These are phyloP conservation scores for Vidua macroura DNA, from an alignment of 2,113 vertebrate species.

Conservation along the genomic window DNA sequence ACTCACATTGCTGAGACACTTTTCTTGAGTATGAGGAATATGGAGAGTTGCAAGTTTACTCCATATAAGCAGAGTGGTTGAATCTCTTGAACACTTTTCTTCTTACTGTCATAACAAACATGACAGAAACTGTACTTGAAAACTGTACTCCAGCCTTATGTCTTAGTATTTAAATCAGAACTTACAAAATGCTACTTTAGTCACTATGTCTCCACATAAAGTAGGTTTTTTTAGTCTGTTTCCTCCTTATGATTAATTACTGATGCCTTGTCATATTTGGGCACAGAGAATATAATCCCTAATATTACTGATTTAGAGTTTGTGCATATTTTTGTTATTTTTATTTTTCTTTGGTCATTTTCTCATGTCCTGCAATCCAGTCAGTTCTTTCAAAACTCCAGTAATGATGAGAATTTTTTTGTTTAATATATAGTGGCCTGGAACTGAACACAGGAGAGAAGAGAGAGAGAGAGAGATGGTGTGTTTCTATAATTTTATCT, in stretches of 20 bases:
- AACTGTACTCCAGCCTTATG: background rate
- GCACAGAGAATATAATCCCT: background rate
- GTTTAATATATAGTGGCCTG: background rate
- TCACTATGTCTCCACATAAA: background rate
- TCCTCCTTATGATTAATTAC: background rate
- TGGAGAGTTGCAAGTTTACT: background rate
- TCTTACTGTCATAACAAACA: background rate
- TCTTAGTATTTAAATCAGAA: background rate
- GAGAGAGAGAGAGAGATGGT: background rate
- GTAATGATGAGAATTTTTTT: background rate
- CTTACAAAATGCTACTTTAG: background rate
- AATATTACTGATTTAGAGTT: background rate
- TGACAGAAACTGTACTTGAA: background rate
- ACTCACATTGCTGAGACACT: background rate
- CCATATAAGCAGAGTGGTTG: background rate
- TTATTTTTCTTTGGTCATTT: background rate
- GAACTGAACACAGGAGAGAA: background rate
- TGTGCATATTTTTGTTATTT: background rate
- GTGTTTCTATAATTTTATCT: background rate
- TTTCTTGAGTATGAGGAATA: background rate
- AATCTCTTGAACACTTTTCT: background rate
- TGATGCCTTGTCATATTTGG: background rate
- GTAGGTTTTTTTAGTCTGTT: background rate
- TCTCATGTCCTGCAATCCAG: background rate
- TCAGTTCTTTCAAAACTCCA: background rate